Base-by-base conservation (phyloP, 2,113 vertebrate species). In the Oncorhynchus masou region DNA sequence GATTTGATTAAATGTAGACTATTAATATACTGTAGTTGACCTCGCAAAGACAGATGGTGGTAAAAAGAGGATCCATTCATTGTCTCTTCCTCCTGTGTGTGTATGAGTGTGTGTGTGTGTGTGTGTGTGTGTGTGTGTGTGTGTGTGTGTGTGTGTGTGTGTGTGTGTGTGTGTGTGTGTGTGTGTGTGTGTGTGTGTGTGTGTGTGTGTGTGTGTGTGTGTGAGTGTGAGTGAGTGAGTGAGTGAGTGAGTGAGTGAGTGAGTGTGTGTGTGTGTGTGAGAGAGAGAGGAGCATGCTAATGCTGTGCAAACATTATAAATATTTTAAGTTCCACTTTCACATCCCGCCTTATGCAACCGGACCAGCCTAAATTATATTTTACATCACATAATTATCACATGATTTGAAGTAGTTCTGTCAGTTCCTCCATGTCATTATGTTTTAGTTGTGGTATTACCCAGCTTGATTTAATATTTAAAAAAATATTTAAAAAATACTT, bases 271-370 rank as follows among this genome's bases (percentile, higher is more conserved):
- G 73, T 4, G 48, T 51, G 45, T 27, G 48, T 16, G 45, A 8
- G 45, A 3, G 48, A 16, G 69, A 25, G 31, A 19, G 19, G 4
- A 77, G 39, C 57, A 73, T 79, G 71, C 68, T 74, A 84, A 86
- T 39, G 57, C 70, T 64, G 66, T 74, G 49, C 20, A 82, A 83
- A 84, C 78, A 74, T 76, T 64, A 2, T 75, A 70, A 34, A 48
- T 0, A 9, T 68, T 16, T 57, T 25, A 51, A 25, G 51, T 25
- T 78, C 74, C 1, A 27, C 73, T 86, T 84, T 85, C 84, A 82
- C 73, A 86, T 88, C 79, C 34, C 51, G 77, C 74, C 7, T 8
- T 39, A 39, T 9, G 39, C 7, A 39, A 9, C 39, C 39, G 39
- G 39, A 39, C 39, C 34, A 71, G 66, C 71, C 31, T 25, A 31